Percentiles rank a stretch among this genome's conserved stretches.
These are phyloP conservation scores for Anastatus disparis DNA, from an alignment of 1,140 invertebrate genomes.

Conservation along the genomic window DNA sequence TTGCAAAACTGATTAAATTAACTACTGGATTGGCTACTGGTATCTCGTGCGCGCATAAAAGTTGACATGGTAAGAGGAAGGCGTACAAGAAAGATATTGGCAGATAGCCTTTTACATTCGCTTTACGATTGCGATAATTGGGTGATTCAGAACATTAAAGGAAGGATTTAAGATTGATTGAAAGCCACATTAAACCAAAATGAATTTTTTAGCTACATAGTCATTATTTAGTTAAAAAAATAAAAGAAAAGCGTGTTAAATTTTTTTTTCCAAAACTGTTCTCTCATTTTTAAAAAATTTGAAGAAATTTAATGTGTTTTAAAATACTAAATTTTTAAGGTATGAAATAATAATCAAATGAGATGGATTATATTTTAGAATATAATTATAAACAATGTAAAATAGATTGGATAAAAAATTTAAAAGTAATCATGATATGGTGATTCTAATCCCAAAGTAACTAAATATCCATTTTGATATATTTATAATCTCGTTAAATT, in stretches of 20 bases:
- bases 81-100: constrained; percentile 35
- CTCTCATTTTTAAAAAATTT: background rate
- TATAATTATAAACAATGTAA: too few relatives aligned
- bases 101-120: constrained; percentile 50
- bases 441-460: too few relatives aligned
- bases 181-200: constrained; percentile 45
- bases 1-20: constrained; percentile 34
- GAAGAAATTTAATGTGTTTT: too few relatives aligned
- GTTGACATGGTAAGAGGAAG: background rate
- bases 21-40: constrained; percentile 25
- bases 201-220: constrained; percentile 14
- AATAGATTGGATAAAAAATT: too few relatives aligned
- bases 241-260: background rate
- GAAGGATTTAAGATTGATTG: constrained; percentile 44
- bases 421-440: too few relatives aligned
- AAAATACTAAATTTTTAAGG: too few relatives aligned
- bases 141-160: too few relatives aligned
- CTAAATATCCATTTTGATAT: too few relatives aligned
- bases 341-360: too few relatives aligned
- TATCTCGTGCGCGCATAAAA: constrained; percentile 20
- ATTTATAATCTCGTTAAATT: too few relatives aligned
- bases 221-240: constrained; percentile 46
- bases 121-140: constrained; percentile 50
- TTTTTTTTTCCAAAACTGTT: constrained; percentile 15
- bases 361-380: too few relatives aligned